Percentiles rank a stretch among this genome's conserved stretches.
Evolutionary conservation across 2,797 vertebrate genomes (phyloP).

Genomic region (Lutjanus argentimaculatus): DNA sequence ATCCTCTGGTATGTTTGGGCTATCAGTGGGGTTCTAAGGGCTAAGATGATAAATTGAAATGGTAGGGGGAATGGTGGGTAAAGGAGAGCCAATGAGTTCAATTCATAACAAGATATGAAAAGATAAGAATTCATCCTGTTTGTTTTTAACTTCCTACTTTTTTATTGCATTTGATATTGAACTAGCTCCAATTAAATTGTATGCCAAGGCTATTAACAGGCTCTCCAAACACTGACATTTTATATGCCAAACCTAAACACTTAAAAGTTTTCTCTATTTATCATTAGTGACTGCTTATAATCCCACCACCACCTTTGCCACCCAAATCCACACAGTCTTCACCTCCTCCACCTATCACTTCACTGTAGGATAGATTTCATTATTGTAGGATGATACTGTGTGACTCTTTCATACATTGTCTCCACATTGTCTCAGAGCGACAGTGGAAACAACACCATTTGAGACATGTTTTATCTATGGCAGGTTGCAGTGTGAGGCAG

Average conservation of each 20-base stretch:
- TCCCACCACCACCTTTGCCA: conserved; percentile 20
- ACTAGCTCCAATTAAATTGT: conserved; percentile 15
- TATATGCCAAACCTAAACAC: conserved; percentile 10
- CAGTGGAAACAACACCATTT: conserved; percentile 67
- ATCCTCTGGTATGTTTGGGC: conserved; percentile 84
- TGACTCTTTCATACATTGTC: conserved; percentile 26
- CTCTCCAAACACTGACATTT: conserved; percentile 26
- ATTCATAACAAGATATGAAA: conserved; percentile 32
- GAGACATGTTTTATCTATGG: conserved; percentile 77
- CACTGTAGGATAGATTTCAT: conserved; percentile 33
- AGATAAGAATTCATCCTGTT: conserved; percentile 28
- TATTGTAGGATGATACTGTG: conserved; percentile 32
- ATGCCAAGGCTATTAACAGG: conserved; percentile 6
- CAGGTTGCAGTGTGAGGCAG: conserved; percentile 74
- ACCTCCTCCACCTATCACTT: conserved; percentile 17
- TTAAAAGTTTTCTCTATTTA: conserved; percentile 31
- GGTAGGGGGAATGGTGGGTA: conserved; percentile 23
- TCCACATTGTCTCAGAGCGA: conserved; percentile 56
- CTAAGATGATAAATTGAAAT: conserved; percentile 72
- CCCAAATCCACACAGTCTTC: conserved; percentile 9
- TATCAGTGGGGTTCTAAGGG: conserved; percentile 78
- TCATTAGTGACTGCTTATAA: conserved; percentile 23
- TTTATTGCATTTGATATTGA: conserved; percentile 30
- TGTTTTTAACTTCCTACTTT: conserved; percentile 34
- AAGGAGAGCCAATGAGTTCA: conserved; percentile 9